Percentiles rank a stretch among this genome's conserved stretches.
phyloP scores from a whole-genome alignment of 2,888 invertebrate genomes.

The Phyto melanocephala region DNA sequence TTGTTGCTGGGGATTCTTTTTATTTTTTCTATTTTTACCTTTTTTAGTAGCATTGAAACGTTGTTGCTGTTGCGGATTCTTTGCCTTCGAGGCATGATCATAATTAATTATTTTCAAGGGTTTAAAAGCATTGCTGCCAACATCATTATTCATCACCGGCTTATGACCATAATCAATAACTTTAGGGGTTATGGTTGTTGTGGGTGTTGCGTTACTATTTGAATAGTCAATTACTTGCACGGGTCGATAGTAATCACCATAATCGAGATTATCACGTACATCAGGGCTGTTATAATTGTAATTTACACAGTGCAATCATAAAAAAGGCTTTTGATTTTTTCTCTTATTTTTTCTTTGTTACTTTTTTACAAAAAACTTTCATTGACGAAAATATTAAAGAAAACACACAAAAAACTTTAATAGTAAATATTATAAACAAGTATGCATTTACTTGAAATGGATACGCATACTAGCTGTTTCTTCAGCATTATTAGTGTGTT shows the following conservation, averaged over 20 bases:
- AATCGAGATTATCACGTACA: slow-evolving; percentile 74
- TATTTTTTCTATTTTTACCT: slow-evolving; percentile 41
- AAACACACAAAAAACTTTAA: slow-evolving; percentile 56
- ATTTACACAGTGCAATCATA: slow-evolving; percentile 65
- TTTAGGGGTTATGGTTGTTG: slow-evolving; percentile 79
- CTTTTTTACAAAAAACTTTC: slow-evolving; percentile 40
- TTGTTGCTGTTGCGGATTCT: slow-evolving; percentile 42
- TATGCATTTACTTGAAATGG: neutral
- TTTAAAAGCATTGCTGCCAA: slow-evolving; percentile 79
- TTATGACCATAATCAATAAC: slow-evolving; percentile 87
- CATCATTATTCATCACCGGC: slow-evolving; percentile 70
- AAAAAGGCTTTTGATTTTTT: slow-evolving; percentile 47
- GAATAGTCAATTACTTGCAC: slow-evolving; percentile 86
- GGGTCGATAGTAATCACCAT: slow-evolving; percentile 80
- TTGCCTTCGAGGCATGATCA: slow-evolving; percentile 80
- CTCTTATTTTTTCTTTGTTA: slow-evolving; percentile 48
- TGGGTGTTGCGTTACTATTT: slow-evolving; percentile 79
- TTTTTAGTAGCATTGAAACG: slow-evolving; percentile 35
- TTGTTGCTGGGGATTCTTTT: slow-evolving; percentile 37
- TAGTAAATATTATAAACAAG: slow-evolving; percentile 2
- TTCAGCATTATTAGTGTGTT: too few species aligned
- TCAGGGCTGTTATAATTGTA: slow-evolving; percentile 67
- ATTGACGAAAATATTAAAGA: slow-evolving; percentile 35
- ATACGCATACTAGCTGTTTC: neutral
- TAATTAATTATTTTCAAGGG: slow-evolving; percentile 86